Base-by-base conservation (phyloP, 2,888 invertebrate species). In the Ligdia adustata region DNA sequence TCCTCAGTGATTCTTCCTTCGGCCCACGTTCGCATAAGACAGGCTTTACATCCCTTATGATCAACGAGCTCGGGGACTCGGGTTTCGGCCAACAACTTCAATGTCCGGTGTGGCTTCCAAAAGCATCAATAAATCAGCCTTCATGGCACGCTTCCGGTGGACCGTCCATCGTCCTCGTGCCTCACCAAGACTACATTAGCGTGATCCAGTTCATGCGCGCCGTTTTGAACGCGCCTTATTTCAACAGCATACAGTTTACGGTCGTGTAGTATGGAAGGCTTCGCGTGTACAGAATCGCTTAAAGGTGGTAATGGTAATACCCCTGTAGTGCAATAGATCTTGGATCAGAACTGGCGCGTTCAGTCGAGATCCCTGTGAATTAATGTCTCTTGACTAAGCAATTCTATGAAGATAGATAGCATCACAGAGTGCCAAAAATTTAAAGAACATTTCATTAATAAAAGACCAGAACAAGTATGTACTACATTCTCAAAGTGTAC, bases 71-170 rank as follows among this genome's bases (percentile, higher is more conserved):
- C 4, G 9, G 34, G 34, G 46, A 33, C 16, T 41, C 15, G 27
- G 18, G n/a, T 43, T 49, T 39, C 38, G 29, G 16, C 11, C 47
- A 32, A 38, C 42, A 38, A 38, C 48, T 43, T 33, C 38, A 43
- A 49, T 49, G 38, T 49, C 48, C 48, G 48, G 48, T 47, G 47
- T 29, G 33, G 38, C 28, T 18, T 20, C 18, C 28, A 28, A 42
- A 22, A 42, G 48, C 41, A 42, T 42, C 38, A 33, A 51, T 51
- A 51, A 45, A 51, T 51, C 51, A 51, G 29, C 7, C 13, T 16
- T 22, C 37, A 28, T 7, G 22, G 18, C 4, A 18, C 22, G 22
- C 22, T 22, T 22, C 22, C 22, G 22, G 22, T 22, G 16, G 16
- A 16, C 3, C 16, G 16, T 16, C 16, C n/a, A n/a, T n/a, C n/a